Evolutionary conservation across 1,140 invertebrate species (phyloP), one percentile per base, ranked within the genome.

Genomic region (Himalopsyche phryganea): DNA sequence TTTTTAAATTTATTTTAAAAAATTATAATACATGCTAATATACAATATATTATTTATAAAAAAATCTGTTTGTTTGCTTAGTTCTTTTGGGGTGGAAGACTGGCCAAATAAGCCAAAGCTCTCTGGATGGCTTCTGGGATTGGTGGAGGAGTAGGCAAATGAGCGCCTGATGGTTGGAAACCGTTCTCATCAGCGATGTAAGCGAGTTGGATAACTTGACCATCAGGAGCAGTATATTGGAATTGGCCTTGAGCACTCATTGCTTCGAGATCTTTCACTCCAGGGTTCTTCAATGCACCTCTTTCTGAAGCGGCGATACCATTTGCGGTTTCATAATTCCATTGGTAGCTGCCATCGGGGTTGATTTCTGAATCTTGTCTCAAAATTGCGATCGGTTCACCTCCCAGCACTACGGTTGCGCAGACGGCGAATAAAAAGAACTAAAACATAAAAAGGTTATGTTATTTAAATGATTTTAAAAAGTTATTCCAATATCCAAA

Each of bases 171-270:
- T 1, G 84, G 83, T 59, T 83, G 80, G 65, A 83, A 85, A 3
- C 83, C 85, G 44, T 84, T 84, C 65, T 88, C 84, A 66, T 88
- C 86, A 19, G 85, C 84, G 11, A 80, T 71, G 66, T 87, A 89
- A 17, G 79, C 74, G 36, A 87, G 56, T 20, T 74, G 68, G 20
- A 77, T 78, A 1, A 75, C 61, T 70, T 76, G 66, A 69, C 69
- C 88, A 60, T 89, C 81, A 4, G 85, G 81, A 15, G 81, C 81
- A 0, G 85, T 86, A 69, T 89, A 90, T 41, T 82, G 82, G 74
- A 79, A 86, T 2, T 72, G 72, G 1, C 83, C 83, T 20, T 75
- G 67, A 17, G 71, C 79, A 1, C 59, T 58, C 4, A 71, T 61
- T 7, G 77, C 76, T 54, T 74, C 71, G n/a, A 70, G 58, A n/a